Evolutionary conservation across 1,140 invertebrate genomes (phyloP), one percentile per base, ranked within the genome.

Genomic region (Andrena cerasifolii): DNA sequence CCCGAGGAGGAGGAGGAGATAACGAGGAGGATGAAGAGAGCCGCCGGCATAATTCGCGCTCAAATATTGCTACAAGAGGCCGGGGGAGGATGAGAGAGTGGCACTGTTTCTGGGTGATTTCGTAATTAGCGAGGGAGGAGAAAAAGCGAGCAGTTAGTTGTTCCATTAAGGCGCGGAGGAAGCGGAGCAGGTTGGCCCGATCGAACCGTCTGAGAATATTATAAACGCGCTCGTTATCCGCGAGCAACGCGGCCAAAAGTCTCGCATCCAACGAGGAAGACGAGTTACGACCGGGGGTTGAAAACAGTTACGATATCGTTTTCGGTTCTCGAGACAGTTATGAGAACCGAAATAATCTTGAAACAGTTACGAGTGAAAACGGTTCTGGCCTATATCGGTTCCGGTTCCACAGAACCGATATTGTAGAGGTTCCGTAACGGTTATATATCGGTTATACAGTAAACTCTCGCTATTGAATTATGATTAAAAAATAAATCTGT

Each of bases 11-110:
- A n/a, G 70, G 63, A 62, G 66, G 76, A 62, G 67, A 80, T 85
- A 86, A 88, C 86, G 84, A 83, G 83, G 70, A 80, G 75, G 80
- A 80, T 79, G 83, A 87, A 83, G 84, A 85, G 80, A 78, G 66
- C 4, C 78, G 78, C 28, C 78, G 78, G 78, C 80, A 84, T 86
- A 87, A 87, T 88, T 88, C 80, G 82, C 78, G 77, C 80, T 75
- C 75, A 73, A 86, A 86, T 84, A 84, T 82, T 74, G 71, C 77
- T 79, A 18, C 31, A 45, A 49, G 73, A 67, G 66, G 53, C 43
- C 66, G 31, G 66, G 51, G 68, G 70, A 21, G 47, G 33, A 54
- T 36, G 49, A 53, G 58, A 36, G 70, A 40, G 61, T 67, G 21
- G 71, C 10, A 5, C 76, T 45, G 71, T 75, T 83, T 66, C 72